phyloP scores from a whole-genome alignment of 2,113 vertebrate genomes.

The Apteryx owenii region DNA sequence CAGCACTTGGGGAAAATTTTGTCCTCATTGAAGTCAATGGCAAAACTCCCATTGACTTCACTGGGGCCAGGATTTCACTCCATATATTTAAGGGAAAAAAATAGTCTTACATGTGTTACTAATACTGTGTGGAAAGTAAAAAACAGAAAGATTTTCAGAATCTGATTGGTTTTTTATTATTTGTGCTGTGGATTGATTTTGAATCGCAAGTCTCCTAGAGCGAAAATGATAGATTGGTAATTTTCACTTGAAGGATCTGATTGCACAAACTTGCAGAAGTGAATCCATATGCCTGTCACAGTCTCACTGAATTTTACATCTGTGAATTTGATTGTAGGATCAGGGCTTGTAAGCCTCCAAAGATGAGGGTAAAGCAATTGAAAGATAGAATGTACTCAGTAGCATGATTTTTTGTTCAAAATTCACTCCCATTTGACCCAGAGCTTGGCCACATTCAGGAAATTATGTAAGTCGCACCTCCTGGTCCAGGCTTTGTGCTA shows the following conservation, averaged over 20 bases:
- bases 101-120: background rate
- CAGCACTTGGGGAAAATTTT: background rate
- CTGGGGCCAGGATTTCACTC: background rate
- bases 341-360: background rate
- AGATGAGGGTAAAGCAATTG: background rate
- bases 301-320: background rate
- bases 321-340: background rate
- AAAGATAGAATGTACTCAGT: background rate
- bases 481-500: background rate
- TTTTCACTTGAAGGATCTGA: background rate
- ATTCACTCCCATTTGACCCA: background rate
- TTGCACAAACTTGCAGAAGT: background rate
- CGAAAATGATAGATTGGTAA: background rate
- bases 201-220: background rate
- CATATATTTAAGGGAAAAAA: slow-evolving; percentile 9
- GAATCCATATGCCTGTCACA: background rate
- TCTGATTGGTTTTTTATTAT: background rate
- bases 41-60: slow-evolving; percentile 28
- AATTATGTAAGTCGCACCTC: slow-evolving; percentile 2
- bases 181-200: background rate
- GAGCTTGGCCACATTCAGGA: slow-evolving; percentile 2
- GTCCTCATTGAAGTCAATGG: background rate
- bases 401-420: background rate
- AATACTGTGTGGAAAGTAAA: background rate
- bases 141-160: background rate